These are phyloP conservation scores for Xestia ashworthii DNA, from an alignment of 2,888 invertebrate species.

Conservation along the genomic window DNA sequence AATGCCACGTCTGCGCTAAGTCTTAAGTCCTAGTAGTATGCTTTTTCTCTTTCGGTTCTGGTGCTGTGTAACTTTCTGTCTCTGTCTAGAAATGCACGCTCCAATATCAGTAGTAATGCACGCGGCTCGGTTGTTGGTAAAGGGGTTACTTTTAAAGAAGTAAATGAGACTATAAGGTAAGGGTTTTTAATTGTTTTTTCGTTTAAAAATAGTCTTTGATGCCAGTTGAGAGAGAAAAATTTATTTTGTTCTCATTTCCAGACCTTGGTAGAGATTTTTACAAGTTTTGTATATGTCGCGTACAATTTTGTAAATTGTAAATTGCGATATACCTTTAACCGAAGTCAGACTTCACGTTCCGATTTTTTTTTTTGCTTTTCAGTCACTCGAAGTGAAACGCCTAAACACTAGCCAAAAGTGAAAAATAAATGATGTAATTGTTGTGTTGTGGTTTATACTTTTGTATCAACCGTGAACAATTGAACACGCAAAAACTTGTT, in stretches of 20 bases:
- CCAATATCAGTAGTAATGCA: constrained; percentile 25
- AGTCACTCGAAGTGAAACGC: neutral
- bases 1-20: neutral
- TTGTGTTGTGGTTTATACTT: no score
- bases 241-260: neutral
- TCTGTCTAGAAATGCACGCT: constrained; percentile 52
- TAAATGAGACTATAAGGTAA: constrained; percentile 35
- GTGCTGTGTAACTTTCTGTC: constrained; percentile 34
- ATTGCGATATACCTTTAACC: neutral
- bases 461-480: no score
- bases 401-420: neutral
- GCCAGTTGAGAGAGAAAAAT: neutral
- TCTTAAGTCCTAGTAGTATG: constrained; percentile 15
- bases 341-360: neutral
- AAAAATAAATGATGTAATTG: neutral
- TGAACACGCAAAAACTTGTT: no score
- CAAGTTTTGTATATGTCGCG: neutral
- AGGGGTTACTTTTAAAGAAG: neutral
- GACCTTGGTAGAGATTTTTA: neutral
- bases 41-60: constrained; percentile 27
- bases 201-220: constrained; percentile 5
- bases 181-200: constrained; percentile 4
- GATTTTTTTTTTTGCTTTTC: neutral
- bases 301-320: neutral
- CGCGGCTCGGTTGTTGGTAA: constrained; percentile 31